Base-by-base conservation (phyloP, 2,797 vertebrate genomes). In the Sebastes oblongus region DNA sequence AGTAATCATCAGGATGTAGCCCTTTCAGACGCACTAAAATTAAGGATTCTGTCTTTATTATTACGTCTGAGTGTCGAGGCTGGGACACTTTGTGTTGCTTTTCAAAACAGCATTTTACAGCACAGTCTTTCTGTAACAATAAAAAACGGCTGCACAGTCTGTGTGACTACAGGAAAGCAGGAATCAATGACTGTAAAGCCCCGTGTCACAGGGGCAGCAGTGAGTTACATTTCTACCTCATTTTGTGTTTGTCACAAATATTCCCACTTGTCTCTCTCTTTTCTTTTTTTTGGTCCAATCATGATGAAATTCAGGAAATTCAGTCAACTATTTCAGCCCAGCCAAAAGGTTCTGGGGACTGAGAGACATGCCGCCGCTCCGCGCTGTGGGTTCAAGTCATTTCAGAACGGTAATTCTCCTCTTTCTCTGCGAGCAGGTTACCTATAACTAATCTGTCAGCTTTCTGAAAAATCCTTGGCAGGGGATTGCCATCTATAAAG, bases 381-480 rank as follows among this genome's bases (percentile, higher is more conserved):
- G 77, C 89, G 88, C 85, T 89, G 83, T 62, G 77, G 74, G 74
- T 78, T 76, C 76, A 87, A 92, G 90, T 93, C 75, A 90, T 94
- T 94, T 88, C 90, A 85, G 74, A 89, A 74, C 81, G 75, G 81
- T 91, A 89, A 91, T 93, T 91, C 88, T 25, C 72, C 60, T 42
- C 81, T 90, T 90, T 89, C 85, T 87, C 67, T 75, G 80, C n/a
- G 5, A 84, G 88, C 84, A 71, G 87, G 88, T 88, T 84, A 85
- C 90, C 88, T 83, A 80, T 89, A 90, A 88, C 89, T 85, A 89
- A 82, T 86, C 91, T 91, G 91, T 92, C 92, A 92, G 89, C 88
- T 89, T 86, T 88, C 82, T 83, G 83, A 90, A 78, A 93, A 88
- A 90, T 76, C 84, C 86, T 88, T 66, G 5, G 84, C 73, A 6